A percentile compares a stretch with the other conserved stretches of the same genome.
Conservation (phyloP, 1,140 invertebrate species). For the Lanistes nyassanus region DNA sequence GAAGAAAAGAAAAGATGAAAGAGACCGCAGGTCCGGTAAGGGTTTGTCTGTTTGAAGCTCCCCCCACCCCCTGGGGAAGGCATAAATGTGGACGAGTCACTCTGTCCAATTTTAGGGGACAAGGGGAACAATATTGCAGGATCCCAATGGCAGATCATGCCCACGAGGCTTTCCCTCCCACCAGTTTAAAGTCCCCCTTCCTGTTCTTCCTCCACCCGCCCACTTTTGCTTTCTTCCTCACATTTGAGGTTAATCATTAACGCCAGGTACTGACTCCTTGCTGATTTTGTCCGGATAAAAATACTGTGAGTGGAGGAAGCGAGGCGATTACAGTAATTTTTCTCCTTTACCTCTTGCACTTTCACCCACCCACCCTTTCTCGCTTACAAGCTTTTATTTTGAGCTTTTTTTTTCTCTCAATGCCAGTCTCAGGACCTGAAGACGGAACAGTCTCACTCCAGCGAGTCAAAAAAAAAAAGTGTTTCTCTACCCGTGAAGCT, state of each 20-base stretch:
- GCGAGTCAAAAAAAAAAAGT: background rate
- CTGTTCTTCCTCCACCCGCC: background rate
- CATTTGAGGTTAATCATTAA: background rate
- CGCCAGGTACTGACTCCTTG: no score
- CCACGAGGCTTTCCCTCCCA: background rate
- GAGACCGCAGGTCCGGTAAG: no score
- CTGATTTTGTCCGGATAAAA: background rate
- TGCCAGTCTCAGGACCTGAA: no score
- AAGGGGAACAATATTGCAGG: constrained; percentile 7
- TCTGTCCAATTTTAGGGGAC: background rate
- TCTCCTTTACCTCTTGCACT: background rate
- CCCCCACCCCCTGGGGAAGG: background rate
- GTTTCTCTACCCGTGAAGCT: constrained; percentile 12
- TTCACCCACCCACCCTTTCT: background rate
- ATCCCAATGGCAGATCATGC: background rate
- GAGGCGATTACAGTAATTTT: constrained; percentile 17
- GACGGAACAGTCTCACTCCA: no score
- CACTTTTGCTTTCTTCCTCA: background rate
- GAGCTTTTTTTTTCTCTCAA: no score
- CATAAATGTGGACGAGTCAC: background rate
- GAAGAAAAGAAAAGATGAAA: constrained; percentile 1
- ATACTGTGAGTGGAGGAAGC: background rate
- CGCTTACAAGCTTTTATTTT: no score
- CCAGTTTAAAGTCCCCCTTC: background rate
- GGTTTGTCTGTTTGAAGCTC: background rate